Base-by-base conservation (phyloP, 2,113 vertebrate species). In the Chionodraco myersi region DNA sequence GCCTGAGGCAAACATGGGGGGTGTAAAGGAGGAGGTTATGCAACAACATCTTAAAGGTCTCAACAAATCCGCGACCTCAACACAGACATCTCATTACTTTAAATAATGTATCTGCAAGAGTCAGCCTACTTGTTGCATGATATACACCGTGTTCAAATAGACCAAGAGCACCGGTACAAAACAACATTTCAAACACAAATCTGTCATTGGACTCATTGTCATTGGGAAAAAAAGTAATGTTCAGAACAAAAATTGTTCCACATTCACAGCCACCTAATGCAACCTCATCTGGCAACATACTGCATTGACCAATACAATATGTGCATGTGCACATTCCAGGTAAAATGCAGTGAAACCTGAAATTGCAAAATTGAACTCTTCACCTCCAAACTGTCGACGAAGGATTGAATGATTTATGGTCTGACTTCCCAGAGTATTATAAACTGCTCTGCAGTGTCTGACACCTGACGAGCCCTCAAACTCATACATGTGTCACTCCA, bases 1-100 rank as follows among this genome's bases (percentile, higher is more conserved):
- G 68, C 82, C 79, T 71, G 47, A 56, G 68, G 65, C 64, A 23
- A 82, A 45, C 49, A 34, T 41, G 56, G 12, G 30, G 30, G 1
- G 21, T 70, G 34, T 59, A 52, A 45, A 12, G 21, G 23, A 9
- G 65, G n/a, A 9, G 68, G 69, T 67, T 67, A 70, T 63, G 54
- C 26, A 51, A 56, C 49, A 45, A 36, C 52, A 10, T 67, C 23
- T 54, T 65, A 18, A 75, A 86, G 64, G 68, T 77, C 64, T 72
- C 3, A 58, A 21, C 49, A 65, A 77, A 71, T 61, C 12, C n/a
- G 14, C 61, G 15, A 73, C 30, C 54, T 84, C 30, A 14, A 23
- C 62, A 5, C 48, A 51, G 70, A 75, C 51, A 51, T 48, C 49
- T 52, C n/a, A 44, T 48, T 52, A 49, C n/a, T 45, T 48, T 3